phyloP scores from a whole-genome alignment of 2,113 vertebrate species.

The Apeltes quadracus region DNA sequence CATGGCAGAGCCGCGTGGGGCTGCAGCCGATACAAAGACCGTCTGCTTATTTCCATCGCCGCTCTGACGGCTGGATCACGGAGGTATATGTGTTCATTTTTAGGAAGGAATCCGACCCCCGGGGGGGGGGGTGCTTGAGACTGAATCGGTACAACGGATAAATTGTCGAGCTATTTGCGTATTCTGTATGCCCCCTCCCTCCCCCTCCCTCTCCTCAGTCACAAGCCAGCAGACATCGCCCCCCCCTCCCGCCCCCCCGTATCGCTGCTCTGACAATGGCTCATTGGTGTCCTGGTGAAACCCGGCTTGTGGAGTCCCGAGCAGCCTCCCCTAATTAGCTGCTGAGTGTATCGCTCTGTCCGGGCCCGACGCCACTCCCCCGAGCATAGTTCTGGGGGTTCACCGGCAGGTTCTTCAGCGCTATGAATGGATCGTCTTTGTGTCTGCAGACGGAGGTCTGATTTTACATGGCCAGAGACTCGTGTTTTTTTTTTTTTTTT shows the following conservation, averaged over 20 bases:
- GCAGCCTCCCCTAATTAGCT: constrained; percentile 76
- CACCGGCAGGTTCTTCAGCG: constrained; percentile 74
- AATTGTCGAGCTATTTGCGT: constrained; percentile 35
- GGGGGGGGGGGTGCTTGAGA: neutral
- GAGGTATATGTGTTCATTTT: constrained; percentile 50
- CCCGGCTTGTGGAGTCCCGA: constrained; percentile 64
- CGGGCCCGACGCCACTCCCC: constrained; percentile 74
- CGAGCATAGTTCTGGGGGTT: constrained; percentile 79
- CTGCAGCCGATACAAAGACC: constrained; percentile 51
- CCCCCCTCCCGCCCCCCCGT: constrained; percentile 41
- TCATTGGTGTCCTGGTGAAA: constrained; percentile 72
- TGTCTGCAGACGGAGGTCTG: constrained; percentile 80
- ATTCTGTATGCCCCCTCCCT: constrained; percentile 16
- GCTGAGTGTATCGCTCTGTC: constrained; percentile 63
- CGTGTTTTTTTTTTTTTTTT: constrained; percentile 80
- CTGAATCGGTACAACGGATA: constrained; percentile 26
- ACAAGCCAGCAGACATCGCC: constrained; percentile 34
- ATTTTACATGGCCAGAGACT: constrained; percentile 78
- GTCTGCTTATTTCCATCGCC: constrained; percentile 53
- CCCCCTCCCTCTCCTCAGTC: constrained; percentile 15
- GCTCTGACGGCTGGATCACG: constrained; percentile 30
- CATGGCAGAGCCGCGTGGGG: constrained; percentile 46
- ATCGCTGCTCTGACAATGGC: constrained; percentile 65
- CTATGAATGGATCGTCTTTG: constrained; percentile 82
- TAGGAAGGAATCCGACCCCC: constrained; percentile 20